A percentile compares a stretch with the other conserved stretches of the same genome.
Evolutionary conservation across 2,888 invertebrate genomes (phyloP).

Genomic region (Deroplatys truncata): DNA sequence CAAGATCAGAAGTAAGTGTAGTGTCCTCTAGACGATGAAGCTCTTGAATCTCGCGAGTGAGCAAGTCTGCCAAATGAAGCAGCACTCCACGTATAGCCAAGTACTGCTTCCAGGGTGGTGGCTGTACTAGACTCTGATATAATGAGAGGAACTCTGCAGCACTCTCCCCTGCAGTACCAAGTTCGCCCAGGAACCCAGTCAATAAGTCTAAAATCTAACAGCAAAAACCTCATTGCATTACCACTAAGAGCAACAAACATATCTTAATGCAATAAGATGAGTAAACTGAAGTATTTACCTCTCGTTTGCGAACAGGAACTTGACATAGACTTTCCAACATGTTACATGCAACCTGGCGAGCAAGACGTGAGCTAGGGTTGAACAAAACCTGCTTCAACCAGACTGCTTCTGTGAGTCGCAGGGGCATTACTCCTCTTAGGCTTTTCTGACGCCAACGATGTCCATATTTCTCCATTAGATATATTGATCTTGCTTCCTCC

Average conservation of each 20-base stretch:
- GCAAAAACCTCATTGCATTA: not conserved
- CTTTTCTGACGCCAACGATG: constrained; percentile 56
- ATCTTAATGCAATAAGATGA: not conserved
- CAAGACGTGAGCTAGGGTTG: constrained; percentile 84
- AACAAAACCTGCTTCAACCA: constrained; percentile 93
- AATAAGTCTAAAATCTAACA: constrained; percentile 73
- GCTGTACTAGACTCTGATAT: constrained; percentile 79
- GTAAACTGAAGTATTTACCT: constrained; percentile 48
- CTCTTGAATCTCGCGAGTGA: constrained; percentile 85
- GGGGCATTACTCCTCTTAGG: constrained; percentile 51
- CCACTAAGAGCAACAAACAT: constrained; percentile 2
- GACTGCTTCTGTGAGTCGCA: constrained; percentile 63
- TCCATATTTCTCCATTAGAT: constrained; percentile 71
- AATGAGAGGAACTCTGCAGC: constrained; percentile 86
- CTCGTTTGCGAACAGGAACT: constrained; percentile 62
- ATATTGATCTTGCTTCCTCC: constrained; percentile 48
- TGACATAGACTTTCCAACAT: constrained; percentile 80
- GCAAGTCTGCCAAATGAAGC: constrained; percentile 75
- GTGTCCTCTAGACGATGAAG: constrained; percentile 87
- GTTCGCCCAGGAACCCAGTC: constrained; percentile 81
- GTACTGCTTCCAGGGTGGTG: constrained; percentile 91
- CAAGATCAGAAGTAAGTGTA: constrained; percentile 87
- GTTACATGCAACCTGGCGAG: constrained; percentile 83
- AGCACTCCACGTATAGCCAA: constrained; percentile 83
- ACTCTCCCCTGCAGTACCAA: constrained; percentile 85